phyloP scores from a whole-genome alignment of 1,140 invertebrate species.

The Drosophila repleta region DNA sequence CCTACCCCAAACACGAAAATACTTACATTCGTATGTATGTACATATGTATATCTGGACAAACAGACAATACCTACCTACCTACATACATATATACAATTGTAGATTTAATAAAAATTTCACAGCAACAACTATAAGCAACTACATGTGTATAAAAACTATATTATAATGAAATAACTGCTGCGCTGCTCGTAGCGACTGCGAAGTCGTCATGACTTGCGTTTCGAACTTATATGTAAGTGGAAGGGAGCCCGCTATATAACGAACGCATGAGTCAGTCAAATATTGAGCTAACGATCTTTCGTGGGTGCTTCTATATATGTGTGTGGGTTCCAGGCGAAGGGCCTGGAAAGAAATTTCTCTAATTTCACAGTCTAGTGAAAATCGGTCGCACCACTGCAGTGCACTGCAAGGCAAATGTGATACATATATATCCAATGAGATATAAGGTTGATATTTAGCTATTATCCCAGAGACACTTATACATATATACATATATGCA shows the following conservation, averaged over 20 bases:
- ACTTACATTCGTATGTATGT: neutral
- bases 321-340: too few relatives aligned
- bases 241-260: conserved; percentile 12
- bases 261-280: conserved; percentile 25
- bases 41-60: neutral
- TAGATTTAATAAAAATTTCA: conserved; percentile 16
- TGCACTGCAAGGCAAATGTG: too few relatives aligned
- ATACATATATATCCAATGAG: too few relatives aligned
- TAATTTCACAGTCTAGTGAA: too few relatives aligned
- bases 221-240: conserved; percentile 13
- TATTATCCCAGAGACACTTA: too few relatives aligned
- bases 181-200: conserved; percentile 17
- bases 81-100: neutral
- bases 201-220: conserved; percentile 40
- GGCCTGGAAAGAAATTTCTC: too few relatives aligned
- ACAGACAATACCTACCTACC: too few relatives aligned
- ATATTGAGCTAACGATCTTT: conserved; percentile 19
- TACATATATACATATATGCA: too few relatives aligned
- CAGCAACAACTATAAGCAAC: conserved; percentile 1
- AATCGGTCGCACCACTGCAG: too few relatives aligned
- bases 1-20: neutral
- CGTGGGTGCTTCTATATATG: neutral
- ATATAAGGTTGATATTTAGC: too few relatives aligned
- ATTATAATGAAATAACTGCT: conserved; percentile 28
- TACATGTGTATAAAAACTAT: conserved; percentile 21